Conservation (phyloP, 1,140 invertebrate genomes). For the Halyomorpha halys region DNA sequence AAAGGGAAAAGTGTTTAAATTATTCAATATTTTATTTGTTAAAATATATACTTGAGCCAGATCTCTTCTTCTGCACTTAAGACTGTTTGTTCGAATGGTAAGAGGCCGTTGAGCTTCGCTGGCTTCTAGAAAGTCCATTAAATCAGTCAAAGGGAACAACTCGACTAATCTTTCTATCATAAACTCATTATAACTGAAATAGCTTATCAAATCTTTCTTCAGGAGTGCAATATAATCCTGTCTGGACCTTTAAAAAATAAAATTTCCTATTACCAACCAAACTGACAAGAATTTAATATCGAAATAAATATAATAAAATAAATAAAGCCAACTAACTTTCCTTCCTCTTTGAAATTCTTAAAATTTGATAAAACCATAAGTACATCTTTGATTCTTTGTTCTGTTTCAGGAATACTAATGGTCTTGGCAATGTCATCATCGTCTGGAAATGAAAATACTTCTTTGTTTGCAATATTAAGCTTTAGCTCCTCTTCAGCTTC, state of each 20-base stretch:
- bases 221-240: slow-evolving; percentile 74
- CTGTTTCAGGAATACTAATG: slow-evolving; percentile 68
- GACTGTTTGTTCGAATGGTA: slow-evolving; percentile 89
- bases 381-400: slow-evolving; percentile 84
- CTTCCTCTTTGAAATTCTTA: slow-evolving; percentile 60
- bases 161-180: slow-evolving; percentile 91
- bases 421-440: slow-evolving; percentile 59
- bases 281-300: not conserved
- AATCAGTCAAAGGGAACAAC: slow-evolving; percentile 78
- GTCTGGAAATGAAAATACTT: slow-evolving; percentile 63
- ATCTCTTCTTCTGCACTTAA: slow-evolving; percentile 88
- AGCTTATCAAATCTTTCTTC: slow-evolving; percentile 77
- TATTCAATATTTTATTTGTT: too few species aligned
- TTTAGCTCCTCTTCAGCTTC: slow-evolving; percentile 65
- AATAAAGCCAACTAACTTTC: slow-evolving; percentile 39
- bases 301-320: not conserved
- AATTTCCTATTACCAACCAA: not conserved
- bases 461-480: slow-evolving; percentile 60
- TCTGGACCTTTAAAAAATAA: slow-evolving; percentile 46
- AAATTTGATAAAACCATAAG: slow-evolving; percentile 83
- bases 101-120: slow-evolving; percentile 91
- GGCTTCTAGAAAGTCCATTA: slow-evolving; percentile 93
- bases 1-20: not conserved
- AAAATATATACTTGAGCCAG: slow-evolving; percentile 60
- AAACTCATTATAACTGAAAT: slow-evolving; percentile 95